These are phyloP conservation scores for Acrossocheilus wenchowensis DNA, from an alignment of 2,797 vertebrate genomes.

Conservation along the genomic window DNA sequence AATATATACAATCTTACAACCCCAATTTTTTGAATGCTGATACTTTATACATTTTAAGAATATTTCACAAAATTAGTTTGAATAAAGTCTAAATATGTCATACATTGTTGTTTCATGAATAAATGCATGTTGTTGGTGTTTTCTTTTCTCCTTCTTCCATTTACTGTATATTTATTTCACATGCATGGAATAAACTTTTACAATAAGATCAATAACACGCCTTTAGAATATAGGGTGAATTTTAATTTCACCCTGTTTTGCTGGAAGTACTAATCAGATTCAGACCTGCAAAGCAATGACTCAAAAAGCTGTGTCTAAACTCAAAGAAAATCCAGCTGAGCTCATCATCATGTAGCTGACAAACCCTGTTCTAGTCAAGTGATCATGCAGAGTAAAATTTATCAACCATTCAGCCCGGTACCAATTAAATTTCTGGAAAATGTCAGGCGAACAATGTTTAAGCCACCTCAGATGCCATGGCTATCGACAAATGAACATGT, in stretches of 20 bases:
- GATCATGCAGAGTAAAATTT: neutral
- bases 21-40: too few species aligned
- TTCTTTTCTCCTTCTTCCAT: neutral
- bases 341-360: slow-evolving; percentile 15
- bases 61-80: neutral
- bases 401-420: neutral
- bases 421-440: slow-evolving; percentile 19
- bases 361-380: neutral
- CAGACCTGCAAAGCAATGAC: neutral
- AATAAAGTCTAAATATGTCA: neutral
- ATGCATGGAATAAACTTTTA: neutral
- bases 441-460: neutral
- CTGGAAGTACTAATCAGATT: neutral
- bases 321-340: neutral
- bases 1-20: too few species aligned
- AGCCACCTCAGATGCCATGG: neutral
- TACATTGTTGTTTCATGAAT: neutral
- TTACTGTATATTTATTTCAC: neutral
- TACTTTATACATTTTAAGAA: neutral
- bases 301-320: neutral
- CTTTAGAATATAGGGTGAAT: neutral
- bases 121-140: neutral
- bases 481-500: slow-evolving; percentile 27
- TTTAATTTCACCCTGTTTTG: neutral
- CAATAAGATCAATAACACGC: neutral